phyloP scores from a whole-genome alignment of 1,140 invertebrate genomes.

The Drosophila sp. region DNA sequence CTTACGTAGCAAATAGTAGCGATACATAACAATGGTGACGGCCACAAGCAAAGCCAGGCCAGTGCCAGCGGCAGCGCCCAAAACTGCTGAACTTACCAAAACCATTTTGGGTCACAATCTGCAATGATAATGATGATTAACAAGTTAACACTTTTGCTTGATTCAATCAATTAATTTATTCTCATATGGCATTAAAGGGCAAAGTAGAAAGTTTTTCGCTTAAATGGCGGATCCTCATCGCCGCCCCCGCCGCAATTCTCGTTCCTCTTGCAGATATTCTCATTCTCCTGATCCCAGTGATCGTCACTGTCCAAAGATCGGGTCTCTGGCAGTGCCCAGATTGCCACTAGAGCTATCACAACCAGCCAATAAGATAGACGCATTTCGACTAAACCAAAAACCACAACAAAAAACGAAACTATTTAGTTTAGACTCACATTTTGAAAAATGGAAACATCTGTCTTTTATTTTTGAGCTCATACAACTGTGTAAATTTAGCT shows the following conservation, averaged over 20 bases:
- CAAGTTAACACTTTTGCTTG: not conserved
- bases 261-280: conserved; percentile 2
- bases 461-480: not conserved
- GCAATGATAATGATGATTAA: conserved; percentile 1
- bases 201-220: conserved; percentile 41
- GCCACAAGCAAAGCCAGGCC: conserved; percentile 86
- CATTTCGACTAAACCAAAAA: conserved; percentile 26
- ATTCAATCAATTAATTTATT: not conserved
- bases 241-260: conserved; percentile 14
- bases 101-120: conserved; percentile 60
- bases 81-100: conserved; percentile 86
- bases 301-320: conserved; percentile 35
- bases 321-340: not conserved
- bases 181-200: conserved; percentile 17
- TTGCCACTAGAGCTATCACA: not conserved
- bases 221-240: not conserved
- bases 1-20: conserved; percentile 85
- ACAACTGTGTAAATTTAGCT: conserved; percentile 21
- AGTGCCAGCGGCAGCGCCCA: conserved; percentile 87
- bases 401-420: conserved; percentile 20
- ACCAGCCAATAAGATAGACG: conserved; percentile 13
- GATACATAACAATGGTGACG: conserved; percentile 87
- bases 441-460: conserved; percentile 2
- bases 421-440: conserved; percentile 13
- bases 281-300: conserved; percentile 29